These are phyloP conservation scores for Phylloscopus collybita DNA, from an alignment of 2,797 vertebrate genomes.

Conservation along the genomic window DNA sequence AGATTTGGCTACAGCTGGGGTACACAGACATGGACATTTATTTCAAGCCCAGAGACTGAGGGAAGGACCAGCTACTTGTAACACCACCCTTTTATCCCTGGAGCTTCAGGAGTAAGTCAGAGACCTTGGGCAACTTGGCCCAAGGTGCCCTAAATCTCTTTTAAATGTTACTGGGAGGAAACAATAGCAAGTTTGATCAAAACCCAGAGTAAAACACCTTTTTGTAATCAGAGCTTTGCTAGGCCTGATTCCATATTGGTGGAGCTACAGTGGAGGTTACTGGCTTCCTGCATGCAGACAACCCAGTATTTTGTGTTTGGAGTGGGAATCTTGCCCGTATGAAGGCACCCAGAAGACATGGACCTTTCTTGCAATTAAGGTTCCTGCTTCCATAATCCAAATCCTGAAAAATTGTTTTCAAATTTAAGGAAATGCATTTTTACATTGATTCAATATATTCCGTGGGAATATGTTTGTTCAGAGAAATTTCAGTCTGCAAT, in stretches of 20 bases:
- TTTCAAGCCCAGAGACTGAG: not conserved
- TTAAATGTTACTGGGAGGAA: not conserved
- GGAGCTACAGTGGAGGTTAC: not conserved
- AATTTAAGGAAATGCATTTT: not conserved
- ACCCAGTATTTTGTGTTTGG: not conserved
- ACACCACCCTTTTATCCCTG: not conserved
- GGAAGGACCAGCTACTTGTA: accelerated
- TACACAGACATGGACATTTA: accelerated
- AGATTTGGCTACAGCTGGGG: not conserved
- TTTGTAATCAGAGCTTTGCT: not conserved
- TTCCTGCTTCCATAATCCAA: not conserved
- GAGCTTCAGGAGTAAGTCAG: not conserved
- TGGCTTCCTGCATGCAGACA: not conserved
- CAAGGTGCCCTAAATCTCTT: not conserved
- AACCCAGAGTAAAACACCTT: not conserved
- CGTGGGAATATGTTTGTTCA: not conserved
- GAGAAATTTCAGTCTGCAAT: not conserved
- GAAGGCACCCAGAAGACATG: not conserved
- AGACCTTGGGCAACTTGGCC: not conserved
- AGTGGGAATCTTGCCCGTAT: not conserved
- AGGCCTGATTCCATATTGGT: not conserved
- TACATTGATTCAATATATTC: not conserved
- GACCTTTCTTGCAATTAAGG: not conserved
- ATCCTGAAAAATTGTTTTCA: not conserved
- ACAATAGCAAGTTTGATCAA: not conserved